Evolutionary conservation across 2,113 vertebrate genomes (phyloP).

Genomic region (Gorsachius goisagi): DNA sequence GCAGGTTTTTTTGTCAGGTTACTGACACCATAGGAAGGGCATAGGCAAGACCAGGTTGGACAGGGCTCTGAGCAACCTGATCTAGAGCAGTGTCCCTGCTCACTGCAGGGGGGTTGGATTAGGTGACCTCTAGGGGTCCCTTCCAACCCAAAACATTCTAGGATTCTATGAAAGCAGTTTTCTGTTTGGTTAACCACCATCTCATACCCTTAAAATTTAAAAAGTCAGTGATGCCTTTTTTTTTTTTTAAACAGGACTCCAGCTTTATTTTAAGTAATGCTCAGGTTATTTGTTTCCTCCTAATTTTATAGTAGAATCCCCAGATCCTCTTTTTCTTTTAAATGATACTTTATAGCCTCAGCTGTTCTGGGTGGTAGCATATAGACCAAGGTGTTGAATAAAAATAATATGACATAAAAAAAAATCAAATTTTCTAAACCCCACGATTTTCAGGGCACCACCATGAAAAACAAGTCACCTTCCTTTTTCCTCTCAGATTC

Average conservation of each 20-base stretch:
- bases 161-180: background rate
- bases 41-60: background rate
- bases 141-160: too few species aligned
- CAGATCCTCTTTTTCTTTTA: background rate
- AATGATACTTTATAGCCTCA: background rate
- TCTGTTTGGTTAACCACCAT: background rate
- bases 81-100: too few species aligned
- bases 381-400: background rate
- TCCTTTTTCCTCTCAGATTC: background rate
- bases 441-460: fast-evolving
- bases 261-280: background rate
- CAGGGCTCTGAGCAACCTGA: too few species aligned
- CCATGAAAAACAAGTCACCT: background rate
- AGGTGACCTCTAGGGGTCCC: too few species aligned
- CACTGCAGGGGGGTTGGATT: too few species aligned
- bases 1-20: background rate
- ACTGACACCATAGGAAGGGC: background rate
- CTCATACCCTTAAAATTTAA: background rate
- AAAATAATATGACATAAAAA: background rate
- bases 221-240: background rate
- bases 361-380: background rate
- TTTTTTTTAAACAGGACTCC: background rate
- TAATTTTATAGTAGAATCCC: background rate
- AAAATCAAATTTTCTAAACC: background rate
- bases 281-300: background rate